These are phyloP conservation scores for Flexamia atlantica DNA, from an alignment of 2,888 invertebrate species.

Conservation along the genomic window DNA sequence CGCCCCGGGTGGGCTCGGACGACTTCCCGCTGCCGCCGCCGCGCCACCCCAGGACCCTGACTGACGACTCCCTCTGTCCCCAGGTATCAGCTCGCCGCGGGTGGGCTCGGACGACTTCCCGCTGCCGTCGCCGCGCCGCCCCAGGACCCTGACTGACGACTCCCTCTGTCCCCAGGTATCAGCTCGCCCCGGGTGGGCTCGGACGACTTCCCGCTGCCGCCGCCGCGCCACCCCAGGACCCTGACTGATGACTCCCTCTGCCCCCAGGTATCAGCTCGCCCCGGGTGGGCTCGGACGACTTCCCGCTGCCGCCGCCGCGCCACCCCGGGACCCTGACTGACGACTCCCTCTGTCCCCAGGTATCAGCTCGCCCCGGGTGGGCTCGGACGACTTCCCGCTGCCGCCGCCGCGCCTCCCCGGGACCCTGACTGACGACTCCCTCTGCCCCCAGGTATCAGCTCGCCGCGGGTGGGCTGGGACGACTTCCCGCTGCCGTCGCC, in stretches of 20 bases:
- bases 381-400: slow-evolving; percentile 74
- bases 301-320: too few species aligned
- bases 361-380: too few species aligned
- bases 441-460: slow-evolving; percentile 67
- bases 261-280: slow-evolving; percentile 74
- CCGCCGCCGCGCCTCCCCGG: slow-evolving; percentile 78
- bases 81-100: slow-evolving; percentile 69
- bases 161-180: too few species aligned
- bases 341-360: too few species aligned
- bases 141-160: too few species aligned
- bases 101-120: slow-evolving; percentile 72
- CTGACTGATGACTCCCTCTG: too few species aligned
- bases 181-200: too few species aligned
- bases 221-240: too few species aligned
- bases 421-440: not conserved
- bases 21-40: slow-evolving; percentile 79
- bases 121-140: slow-evolving; percentile 81
- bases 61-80: slow-evolving; percentile 75
- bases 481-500: slow-evolving; percentile 79
- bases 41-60: slow-evolving; percentile 74
- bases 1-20: slow-evolving; percentile 67
- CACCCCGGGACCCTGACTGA: too few species aligned
- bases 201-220: too few species aligned
- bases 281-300: too few species aligned
- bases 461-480: slow-evolving; percentile 67